Percentiles rank a stretch among this genome's conserved stretches.
These are phyloP conservation scores for Pollenia amentaria DNA, from an alignment of 2,888 invertebrate species.

Conservation along the genomic window DNA sequence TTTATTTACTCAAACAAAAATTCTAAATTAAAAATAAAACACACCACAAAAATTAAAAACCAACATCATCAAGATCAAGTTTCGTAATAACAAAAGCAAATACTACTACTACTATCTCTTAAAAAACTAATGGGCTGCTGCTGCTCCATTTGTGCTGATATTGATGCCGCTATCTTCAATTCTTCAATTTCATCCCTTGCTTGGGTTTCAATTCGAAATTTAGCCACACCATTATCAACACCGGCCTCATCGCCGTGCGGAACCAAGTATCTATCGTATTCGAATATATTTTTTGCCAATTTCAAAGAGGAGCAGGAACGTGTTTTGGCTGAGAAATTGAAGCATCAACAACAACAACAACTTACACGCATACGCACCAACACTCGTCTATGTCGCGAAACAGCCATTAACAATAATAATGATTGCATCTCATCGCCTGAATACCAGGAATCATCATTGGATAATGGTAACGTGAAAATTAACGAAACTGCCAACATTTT, in stretches of 20 bases:
- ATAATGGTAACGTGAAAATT: slow-evolving; percentile 67
- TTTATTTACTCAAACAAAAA: slow-evolving; percentile 27
- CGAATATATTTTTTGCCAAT: slow-evolving; percentile 83
- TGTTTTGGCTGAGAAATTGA: slow-evolving; percentile 76
- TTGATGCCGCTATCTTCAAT: neutral
- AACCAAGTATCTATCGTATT: slow-evolving; percentile 83
- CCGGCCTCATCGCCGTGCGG: slow-evolving; percentile 83
- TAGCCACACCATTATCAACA: slow-evolving; percentile 83
- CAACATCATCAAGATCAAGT: slow-evolving; percentile 74
- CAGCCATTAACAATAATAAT: slow-evolving; percentile 81
- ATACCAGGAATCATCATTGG: slow-evolving; percentile 72
- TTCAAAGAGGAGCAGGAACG: slow-evolving; percentile 80
- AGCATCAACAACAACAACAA: slow-evolving; percentile 77
- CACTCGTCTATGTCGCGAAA: slow-evolving; percentile 79
- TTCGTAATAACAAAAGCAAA: slow-evolving; percentile 77
- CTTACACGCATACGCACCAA: slow-evolving; percentile 79
- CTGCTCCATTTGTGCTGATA: slow-evolving; percentile 33
- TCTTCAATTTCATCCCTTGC: neutral
- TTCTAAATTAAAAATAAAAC: slow-evolving; percentile 50
- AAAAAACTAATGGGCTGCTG: slow-evolving; percentile 61
- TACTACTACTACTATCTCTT: slow-evolving; percentile 76
- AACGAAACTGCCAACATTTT: slow-evolving; percentile 75
- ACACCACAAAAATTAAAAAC: slow-evolving; percentile 61
- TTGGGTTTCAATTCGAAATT: slow-evolving; percentile 34
- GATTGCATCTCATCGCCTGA: slow-evolving; percentile 45